Conservation (phyloP, 2,888 invertebrate species). For the Macaria liturata region DNA sequence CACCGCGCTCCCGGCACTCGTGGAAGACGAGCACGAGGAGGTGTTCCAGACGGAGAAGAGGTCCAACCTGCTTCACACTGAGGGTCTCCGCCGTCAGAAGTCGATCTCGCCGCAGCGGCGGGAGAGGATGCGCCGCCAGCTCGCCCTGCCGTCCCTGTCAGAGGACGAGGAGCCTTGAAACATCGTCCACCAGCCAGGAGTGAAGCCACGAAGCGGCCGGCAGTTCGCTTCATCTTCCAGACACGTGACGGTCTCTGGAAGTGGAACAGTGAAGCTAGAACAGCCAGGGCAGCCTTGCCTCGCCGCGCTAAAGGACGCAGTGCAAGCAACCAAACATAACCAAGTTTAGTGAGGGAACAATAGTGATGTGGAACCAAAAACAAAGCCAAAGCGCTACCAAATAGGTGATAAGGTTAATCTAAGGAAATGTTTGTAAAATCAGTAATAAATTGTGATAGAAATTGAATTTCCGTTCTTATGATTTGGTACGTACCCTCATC, state of each 20-base stretch:
- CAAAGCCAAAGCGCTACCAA: constrained; percentile 48
- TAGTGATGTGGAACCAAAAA: constrained; percentile 58
- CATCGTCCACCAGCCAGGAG: constrained; percentile 45
- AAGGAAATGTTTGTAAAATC: constrained; percentile 35
- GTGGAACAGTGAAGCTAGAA: constrained; percentile 43
- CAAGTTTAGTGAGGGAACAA: constrained; percentile 37
- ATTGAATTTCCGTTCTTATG: constrained; percentile 27
- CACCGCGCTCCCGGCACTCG: constrained; percentile 58
- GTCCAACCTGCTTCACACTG: constrained; percentile 60
- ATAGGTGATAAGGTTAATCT: constrained; percentile 49
- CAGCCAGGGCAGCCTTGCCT: constrained; percentile 41
- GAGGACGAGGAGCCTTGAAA: constrained; percentile 79
- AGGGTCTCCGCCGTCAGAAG: constrained; percentile 70
- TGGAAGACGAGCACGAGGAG: constrained; percentile 65
- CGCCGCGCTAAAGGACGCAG: constrained; percentile 36
- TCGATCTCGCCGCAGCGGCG: constrained; percentile 70
- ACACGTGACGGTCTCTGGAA: constrained; percentile 39
- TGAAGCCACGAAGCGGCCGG: constrained; percentile 63
- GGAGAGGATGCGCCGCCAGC: constrained; percentile 64
- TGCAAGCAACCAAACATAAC: constrained; percentile 32
- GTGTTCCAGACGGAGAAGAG: constrained; percentile 56
- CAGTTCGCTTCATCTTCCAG: constrained; percentile 44
- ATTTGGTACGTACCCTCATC: constrained; percentile 27
- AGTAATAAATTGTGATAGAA: constrained; percentile 37
- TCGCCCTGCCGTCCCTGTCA: constrained; percentile 72